Conservation (phyloP, 2,113 vertebrate genomes). For the Dasyurus viverrinus region DNA sequence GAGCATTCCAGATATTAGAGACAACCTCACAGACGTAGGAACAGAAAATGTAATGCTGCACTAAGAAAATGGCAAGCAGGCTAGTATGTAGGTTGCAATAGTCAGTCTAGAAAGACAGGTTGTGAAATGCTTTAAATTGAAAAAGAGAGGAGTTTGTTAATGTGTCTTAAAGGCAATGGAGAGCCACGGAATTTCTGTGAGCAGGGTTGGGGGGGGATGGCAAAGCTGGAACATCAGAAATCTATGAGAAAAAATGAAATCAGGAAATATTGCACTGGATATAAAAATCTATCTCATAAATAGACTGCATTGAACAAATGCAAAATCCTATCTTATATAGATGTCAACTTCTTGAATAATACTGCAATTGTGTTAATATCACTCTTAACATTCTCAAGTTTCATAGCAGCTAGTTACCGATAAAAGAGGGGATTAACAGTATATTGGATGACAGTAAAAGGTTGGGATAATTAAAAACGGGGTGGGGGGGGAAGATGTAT, state of each 20-base stretch:
- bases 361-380: conserved; percentile 53
- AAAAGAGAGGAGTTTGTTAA: not conserved
- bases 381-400: conserved; percentile 58
- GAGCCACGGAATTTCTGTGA: not conserved
- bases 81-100: not conserved
- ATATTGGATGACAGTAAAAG: conserved; percentile 42
- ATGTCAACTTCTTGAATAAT: conserved; percentile 50
- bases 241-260: conserved; percentile 28
- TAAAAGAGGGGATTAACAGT: conserved; percentile 34
- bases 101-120: not conserved
- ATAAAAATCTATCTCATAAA: not conserved
- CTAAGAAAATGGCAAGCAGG: not conserved
- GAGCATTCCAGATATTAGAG: not conserved
- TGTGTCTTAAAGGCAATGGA: not conserved
- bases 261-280: conserved; percentile 38
- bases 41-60: not conserved
- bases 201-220: not conserved
- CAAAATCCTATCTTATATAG: conserved; percentile 41
- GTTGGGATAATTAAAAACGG: conserved; percentile 54
- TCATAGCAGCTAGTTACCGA: conserved; percentile 33
- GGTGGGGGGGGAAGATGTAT: not conserved
- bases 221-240: conserved; percentile 21
- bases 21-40: not conserved
- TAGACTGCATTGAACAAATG: conserved; percentile 1
- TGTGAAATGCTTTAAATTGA: not conserved